Evolutionary conservation across 30 jellyfish, hydroid and myxozoan species (phyloP).

Genomic region (Aurelia sp.): DNA sequence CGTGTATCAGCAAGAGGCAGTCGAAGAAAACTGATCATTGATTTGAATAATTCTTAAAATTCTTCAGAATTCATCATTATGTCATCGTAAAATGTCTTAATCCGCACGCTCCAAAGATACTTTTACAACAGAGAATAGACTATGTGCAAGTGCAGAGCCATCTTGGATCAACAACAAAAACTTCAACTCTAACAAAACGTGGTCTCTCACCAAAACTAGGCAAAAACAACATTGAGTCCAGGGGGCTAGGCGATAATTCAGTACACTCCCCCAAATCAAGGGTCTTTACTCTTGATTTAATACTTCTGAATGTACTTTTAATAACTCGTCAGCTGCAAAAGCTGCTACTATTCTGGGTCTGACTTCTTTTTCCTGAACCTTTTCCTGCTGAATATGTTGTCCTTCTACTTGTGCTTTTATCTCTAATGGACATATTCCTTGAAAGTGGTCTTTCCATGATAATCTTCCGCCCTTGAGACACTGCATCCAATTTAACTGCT

Average conservation of each 20-base stretch:
- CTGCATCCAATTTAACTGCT: conserved; percentile 39
- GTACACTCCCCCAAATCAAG: conserved; percentile 37
- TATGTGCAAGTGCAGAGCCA: too few species aligned
- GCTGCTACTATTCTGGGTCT: conserved; percentile 38
- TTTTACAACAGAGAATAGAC: not conserved
- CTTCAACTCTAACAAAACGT: too few species aligned
- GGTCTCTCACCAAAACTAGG: too few species aligned
- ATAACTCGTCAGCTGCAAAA: conserved; percentile 20
- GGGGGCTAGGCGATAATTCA: too few species aligned
- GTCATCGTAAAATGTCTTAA: not conserved
- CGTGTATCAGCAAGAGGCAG: too few species aligned
- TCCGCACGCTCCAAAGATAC: not conserved
- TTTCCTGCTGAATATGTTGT: conserved; percentile 7
- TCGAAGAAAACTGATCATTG: too few species aligned
- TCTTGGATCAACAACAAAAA: too few species aligned
- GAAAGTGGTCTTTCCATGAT: conserved; percentile 25
- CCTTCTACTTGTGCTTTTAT: conserved; percentile 4
- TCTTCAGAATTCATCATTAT: too few species aligned
- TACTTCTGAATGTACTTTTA: conserved; percentile 1
- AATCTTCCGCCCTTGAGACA: conserved; percentile 45
- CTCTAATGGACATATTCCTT: conserved; percentile 30
- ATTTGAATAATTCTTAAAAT: too few species aligned
- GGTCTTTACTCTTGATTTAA: conserved; percentile 11
- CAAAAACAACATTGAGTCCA: too few species aligned
- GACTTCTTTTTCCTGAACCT: conserved; percentile 13